Conservation (phyloP, 2,113 vertebrate species). For the Oncorhynchus gorbuscha region DNA sequence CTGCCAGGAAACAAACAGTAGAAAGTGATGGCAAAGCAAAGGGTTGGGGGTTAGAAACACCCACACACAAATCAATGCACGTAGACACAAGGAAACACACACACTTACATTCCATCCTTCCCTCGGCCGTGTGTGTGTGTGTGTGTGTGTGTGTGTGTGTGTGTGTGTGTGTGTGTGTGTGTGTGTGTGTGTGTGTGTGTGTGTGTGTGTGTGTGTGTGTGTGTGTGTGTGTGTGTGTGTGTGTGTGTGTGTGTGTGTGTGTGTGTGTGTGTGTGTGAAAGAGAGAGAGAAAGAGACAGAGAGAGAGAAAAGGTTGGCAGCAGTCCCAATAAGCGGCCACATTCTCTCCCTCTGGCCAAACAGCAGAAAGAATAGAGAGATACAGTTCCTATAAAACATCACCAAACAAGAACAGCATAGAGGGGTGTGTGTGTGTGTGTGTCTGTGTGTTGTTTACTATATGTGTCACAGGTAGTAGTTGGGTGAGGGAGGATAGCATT, state of each 20-base stretch:
- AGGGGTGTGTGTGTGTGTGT: background rate
- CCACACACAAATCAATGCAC: background rate
- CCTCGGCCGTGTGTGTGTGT: background rate
- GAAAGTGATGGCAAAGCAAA: slow-evolving; percentile 30
- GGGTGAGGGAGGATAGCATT: no score
- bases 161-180: background rate
- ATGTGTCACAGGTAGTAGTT: no score
- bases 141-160: background rate
- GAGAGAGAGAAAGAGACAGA: no score
- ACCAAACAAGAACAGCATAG: background rate
- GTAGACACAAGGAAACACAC: background rate
- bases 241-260: no score
- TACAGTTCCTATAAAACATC: background rate
- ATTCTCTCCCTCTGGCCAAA: slow-evolving; percentile 1
- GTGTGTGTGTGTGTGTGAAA: no score
- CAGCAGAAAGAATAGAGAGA: background rate
- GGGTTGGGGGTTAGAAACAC: slow-evolving; percentile 5
- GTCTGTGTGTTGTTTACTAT: background rate
- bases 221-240: no score
- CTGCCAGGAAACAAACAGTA: slow-evolving; percentile 14
- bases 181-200: slow-evolving; percentile 1
- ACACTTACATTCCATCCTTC: background rate
- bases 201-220: background rate
- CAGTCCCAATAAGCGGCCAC: background rate
- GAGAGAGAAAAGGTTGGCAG: background rate